These are phyloP conservation scores for Seriola dumerili DNA, from an alignment of 2,113 vertebrate species.

Conservation along the genomic window DNA sequence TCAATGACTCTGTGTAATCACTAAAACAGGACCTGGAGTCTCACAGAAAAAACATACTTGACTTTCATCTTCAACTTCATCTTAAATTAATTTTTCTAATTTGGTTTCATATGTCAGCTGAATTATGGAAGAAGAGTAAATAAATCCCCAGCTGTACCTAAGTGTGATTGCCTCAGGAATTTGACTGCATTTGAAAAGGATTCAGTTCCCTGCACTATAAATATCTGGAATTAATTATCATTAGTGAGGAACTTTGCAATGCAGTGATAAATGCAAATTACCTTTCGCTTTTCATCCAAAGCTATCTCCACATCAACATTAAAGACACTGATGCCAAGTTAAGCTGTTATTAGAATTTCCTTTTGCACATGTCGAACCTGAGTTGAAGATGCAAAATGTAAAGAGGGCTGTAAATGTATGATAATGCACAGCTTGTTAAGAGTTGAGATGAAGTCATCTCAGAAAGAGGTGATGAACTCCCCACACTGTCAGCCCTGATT, in stretches of 20 bases:
- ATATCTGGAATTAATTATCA: slow-evolving; percentile 65
- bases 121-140: slow-evolving; percentile 52
- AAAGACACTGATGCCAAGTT: neutral
- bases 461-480: neutral
- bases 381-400: neutral
- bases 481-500: too few species aligned
- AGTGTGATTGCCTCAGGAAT: slow-evolving; percentile 46
- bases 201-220: slow-evolving; percentile 47
- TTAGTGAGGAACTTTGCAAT: slow-evolving; percentile 40
- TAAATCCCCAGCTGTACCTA: slow-evolving; percentile 42
- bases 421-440: neutral
- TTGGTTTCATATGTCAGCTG: slow-evolving; percentile 46
- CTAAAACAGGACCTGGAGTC: slow-evolving; percentile 50
- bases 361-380: neutral
- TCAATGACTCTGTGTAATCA: slow-evolving; percentile 47
- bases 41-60: neutral
- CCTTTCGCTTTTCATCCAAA: slow-evolving; percentile 34
- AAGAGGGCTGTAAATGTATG: neutral
- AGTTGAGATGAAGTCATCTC: neutral
- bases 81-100: slow-evolving; percentile 43
- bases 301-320: neutral
- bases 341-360: neutral
- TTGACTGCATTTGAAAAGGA: slow-evolving; percentile 40
- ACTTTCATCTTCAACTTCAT: slow-evolving; percentile 57
- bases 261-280: slow-evolving; percentile 56